These are phyloP conservation scores for Synanthedon formicaeformis DNA, from an alignment of 2,888 invertebrate species.

Conservation along the genomic window DNA sequence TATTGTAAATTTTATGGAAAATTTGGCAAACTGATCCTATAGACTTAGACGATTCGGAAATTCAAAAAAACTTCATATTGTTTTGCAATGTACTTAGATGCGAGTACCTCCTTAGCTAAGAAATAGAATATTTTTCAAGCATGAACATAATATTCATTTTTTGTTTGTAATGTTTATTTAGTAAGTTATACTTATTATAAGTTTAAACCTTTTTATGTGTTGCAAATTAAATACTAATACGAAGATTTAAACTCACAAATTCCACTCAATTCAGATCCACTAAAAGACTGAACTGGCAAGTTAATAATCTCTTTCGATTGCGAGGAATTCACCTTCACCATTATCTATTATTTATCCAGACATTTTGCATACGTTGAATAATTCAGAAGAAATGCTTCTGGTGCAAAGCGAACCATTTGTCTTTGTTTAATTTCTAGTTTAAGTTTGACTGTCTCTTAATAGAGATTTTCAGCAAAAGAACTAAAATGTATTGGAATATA, in stretches of 20 bases:
- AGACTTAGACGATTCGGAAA: no score
- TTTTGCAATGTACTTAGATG: no score
- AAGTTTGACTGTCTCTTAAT: constrained; percentile 16
- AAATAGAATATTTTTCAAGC: no score
- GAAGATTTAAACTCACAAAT: constrained; percentile 29
- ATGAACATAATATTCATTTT: no score
- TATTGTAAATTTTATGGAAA: no score
- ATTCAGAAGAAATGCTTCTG: constrained; percentile 39
- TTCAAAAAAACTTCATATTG: no score
- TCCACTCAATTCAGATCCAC: constrained; percentile 24
- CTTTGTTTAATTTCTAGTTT: constrained; percentile 49
- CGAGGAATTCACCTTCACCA: constrained; percentile 43
- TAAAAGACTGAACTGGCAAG: constrained; percentile 34
- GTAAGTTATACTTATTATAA: no score
- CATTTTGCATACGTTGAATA: constrained; percentile 58
- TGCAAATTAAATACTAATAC: constrained; percentile 25
- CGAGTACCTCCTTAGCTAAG: no score
- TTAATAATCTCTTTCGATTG: constrained; percentile 31
- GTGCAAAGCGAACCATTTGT: constrained; percentile 49
- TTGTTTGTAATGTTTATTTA: no score
- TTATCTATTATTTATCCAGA: constrained; percentile 54
- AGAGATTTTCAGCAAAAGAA: no score
- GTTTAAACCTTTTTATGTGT: not conserved
- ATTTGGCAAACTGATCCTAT: no score
- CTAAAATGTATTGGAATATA: no score